Conservation (phyloP, 1,140 invertebrate species). For the Ips typographus region DNA sequence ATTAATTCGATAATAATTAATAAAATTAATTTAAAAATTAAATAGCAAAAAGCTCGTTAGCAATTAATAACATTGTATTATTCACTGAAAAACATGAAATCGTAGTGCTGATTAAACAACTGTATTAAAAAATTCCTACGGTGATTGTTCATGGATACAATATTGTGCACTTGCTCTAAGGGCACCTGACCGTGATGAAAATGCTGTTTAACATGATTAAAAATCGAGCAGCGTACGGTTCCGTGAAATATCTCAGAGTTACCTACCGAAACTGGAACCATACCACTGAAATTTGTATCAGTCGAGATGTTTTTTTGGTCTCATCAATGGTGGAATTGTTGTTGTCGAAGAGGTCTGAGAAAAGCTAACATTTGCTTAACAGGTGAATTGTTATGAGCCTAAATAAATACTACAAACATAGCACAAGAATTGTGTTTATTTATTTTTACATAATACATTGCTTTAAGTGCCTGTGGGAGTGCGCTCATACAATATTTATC, state of each 20-base stretch:
- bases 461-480: constrained; percentile 21
- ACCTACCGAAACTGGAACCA: constrained; percentile 26
- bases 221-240: constrained; percentile 9
- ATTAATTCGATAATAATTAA: too few species aligned
- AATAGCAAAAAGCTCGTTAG: too few species aligned
- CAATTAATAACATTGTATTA: too few species aligned
- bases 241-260: constrained; percentile 23
- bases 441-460: constrained; percentile 17
- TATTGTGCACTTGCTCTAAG: too few species aligned
- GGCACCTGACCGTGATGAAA: too few species aligned
- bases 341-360: constrained; percentile 19
- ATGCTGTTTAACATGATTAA: too few species aligned
- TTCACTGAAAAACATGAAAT: too few species aligned
- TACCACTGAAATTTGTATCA: constrained; percentile 22
- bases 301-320: constrained; percentile 17
- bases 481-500: not conserved
- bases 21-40: too few species aligned
- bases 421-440: constrained; percentile 16
- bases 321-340: constrained; percentile 8
- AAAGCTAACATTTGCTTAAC: constrained; percentile 34
- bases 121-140: too few species aligned
- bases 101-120: too few species aligned
- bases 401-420: constrained; percentile 25
- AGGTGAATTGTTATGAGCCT: constrained; percentile 30
- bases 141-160: too few species aligned